A percentile compares a stretch with the other conserved stretches of the same genome.
phyloP scores from a whole-genome alignment of 2,888 invertebrate genomes.

The Reticulitermes lucifugus region DNA sequence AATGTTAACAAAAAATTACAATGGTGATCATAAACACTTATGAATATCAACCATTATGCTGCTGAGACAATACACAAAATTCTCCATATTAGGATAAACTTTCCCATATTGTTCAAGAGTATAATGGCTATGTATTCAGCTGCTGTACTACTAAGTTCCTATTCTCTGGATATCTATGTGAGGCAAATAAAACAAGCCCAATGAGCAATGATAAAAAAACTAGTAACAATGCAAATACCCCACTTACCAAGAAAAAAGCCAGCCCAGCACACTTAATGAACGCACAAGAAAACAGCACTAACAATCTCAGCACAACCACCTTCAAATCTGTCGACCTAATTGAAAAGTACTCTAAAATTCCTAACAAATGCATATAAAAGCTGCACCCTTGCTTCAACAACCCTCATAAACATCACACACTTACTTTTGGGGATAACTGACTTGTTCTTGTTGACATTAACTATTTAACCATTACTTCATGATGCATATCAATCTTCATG shows the following conservation, averaged over 20 bases:
- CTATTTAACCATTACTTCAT: too few species aligned
- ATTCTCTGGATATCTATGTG: background rate
- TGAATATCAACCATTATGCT: background rate
- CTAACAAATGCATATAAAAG: too few species aligned
- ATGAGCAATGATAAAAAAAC: background rate
- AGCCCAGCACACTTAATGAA: conserved; percentile 12
- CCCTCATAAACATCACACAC: too few species aligned
- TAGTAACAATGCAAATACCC: background rate
- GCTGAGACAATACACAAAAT: background rate
- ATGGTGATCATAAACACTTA: background rate
- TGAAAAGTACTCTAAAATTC: too few species aligned
- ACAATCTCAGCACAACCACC: background rate
- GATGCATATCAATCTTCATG: too few species aligned
- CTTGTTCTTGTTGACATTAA: too few species aligned
- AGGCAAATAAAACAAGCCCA: background rate
- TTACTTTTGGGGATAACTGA: too few species aligned
- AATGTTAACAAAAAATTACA: background rate
- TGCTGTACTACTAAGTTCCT: background rate
- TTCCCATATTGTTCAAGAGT: background rate
- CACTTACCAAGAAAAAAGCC: conserved; percentile 24
- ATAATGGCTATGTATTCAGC: background rate
- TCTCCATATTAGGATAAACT: background rate
- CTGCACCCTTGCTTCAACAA: too few species aligned
- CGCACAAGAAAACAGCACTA: conserved; percentile 22
- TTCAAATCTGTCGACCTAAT: background rate